phyloP scores from a whole-genome alignment of 2,113 vertebrate species.

The Mesembrinibis cayennensis region DNA sequence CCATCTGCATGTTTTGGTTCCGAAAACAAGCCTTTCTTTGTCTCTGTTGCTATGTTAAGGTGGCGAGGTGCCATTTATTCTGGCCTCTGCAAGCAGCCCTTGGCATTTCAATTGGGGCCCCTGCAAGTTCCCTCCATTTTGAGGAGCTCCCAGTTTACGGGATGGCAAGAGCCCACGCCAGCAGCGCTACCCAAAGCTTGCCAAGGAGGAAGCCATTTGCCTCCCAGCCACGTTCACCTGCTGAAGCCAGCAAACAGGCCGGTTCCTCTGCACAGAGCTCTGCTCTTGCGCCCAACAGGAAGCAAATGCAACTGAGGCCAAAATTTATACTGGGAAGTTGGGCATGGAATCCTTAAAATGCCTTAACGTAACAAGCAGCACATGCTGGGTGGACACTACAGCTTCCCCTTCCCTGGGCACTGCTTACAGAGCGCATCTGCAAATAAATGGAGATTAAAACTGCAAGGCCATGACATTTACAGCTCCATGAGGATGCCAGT shows the following conservation, averaged over 20 bases:
- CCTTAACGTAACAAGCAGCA: not conserved
- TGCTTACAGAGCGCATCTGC: not conserved
- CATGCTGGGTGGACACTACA: not conserved
- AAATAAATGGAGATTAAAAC: not conserved
- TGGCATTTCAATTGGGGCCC: not conserved
- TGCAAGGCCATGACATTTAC: not conserved
- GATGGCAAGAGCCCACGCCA: not conserved
- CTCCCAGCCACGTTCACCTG: not conserved
- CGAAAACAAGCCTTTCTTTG: not conserved
- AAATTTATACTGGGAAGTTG: not conserved
- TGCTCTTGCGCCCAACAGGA: not conserved
- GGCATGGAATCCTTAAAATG: not conserved
- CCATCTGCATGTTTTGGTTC: not conserved
- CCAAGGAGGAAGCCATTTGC: not conserved
- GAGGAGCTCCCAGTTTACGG: not conserved
- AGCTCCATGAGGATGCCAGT: not conserved
- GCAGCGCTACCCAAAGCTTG: not conserved
- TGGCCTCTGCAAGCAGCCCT: not conserved
- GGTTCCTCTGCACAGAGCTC: not conserved
- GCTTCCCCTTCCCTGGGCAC: not conserved
- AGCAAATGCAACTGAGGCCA: not conserved
- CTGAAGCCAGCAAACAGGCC: not conserved
- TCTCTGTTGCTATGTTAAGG: slow-evolving; percentile 16
- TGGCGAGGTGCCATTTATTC: not conserved
- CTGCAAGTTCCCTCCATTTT: not conserved